phyloP scores from a whole-genome alignment of 2,113 vertebrate species.

The Scartelaos histophorus region DNA sequence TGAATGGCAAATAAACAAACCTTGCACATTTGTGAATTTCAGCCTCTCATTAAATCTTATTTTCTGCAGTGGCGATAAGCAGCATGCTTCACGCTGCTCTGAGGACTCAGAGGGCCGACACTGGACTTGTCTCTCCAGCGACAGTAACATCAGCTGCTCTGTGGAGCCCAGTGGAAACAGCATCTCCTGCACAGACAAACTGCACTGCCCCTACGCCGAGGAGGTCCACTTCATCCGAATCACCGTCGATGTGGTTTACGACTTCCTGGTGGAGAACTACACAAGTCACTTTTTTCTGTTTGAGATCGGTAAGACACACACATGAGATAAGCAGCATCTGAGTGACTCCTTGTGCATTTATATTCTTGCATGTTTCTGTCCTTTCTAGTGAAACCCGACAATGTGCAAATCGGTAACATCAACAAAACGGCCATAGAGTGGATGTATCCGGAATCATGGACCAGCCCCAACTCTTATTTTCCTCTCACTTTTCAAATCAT shows the following conservation, averaged over 20 bases:
- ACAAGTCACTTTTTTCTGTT: conserved; percentile 47
- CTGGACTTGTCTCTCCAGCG: conserved; percentile 53
- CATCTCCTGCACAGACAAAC: conserved; percentile 50
- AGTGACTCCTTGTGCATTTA: not conserved
- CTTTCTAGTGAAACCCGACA: conserved; percentile 71
- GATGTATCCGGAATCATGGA: conserved; percentile 74
- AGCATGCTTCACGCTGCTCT: conserved; percentile 22
- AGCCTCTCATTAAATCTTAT: not conserved
- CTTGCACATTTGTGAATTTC: too few species aligned
- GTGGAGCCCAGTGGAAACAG: conserved; percentile 18
- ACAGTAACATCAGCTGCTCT: conserved; percentile 45
- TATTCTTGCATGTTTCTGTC: not conserved
- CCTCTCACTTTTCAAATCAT: conserved; percentile 72
- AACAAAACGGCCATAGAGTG: conserved; percentile 58
- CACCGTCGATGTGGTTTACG: conserved; percentile 32
- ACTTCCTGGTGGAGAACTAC: conserved; percentile 64
- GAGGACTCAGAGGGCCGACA: conserved; percentile 17
- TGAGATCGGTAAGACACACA: conserved; percentile 56
- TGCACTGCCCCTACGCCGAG: conserved; percentile 62
- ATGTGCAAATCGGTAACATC: conserved; percentile 53
- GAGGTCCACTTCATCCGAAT: conserved; percentile 46
- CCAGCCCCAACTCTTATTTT: conserved; percentile 71
- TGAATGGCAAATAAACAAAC: too few species aligned
- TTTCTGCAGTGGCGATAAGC: not conserved
- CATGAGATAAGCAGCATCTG: not conserved